Base-by-base conservation (phyloP, 2,113 vertebrate species). In the Rhegmatorhina hoffmannsi region DNA sequence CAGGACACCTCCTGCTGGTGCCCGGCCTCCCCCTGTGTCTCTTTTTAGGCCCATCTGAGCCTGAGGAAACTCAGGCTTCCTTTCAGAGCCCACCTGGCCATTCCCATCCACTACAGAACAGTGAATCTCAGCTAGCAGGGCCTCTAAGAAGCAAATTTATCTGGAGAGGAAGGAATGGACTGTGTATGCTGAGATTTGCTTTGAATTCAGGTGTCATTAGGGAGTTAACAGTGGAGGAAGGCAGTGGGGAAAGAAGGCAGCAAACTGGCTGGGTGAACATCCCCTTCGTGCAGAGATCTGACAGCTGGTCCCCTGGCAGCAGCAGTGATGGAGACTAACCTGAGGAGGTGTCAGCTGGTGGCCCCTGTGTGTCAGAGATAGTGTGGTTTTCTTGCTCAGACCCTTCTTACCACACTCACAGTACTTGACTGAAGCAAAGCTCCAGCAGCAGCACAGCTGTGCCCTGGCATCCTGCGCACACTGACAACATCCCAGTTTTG, bases 361-460 rank as follows among this genome's bases (percentile, higher is more conserved):
- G 49, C 73, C 64, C 34, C 60, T 34, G 50, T 43, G 78, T 0
- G 0, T 21, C 5, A 2, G 23, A 49, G 34, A 25, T 1, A 4
- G 33, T 0, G 2, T 50, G 29, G 29, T 58, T 58, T 82, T 60
- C 46, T 87, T 34, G 7, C 69, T 82, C 10, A 28, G 50, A 44
- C 4, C 3, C 44, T 77, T 50, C 52, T 52, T 31, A 19, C 29
- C 31, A 0, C 0, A 2, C 68, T 17, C 0, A 0, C 4, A 10
- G 53, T 82, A 38, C 44, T 31, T 0, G 0, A 0, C 44, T 31
- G 28, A 43, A 80, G 34, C 1, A 10, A 9, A 13, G n/a, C 33
- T 44, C 20, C 63, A 28, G 72, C 56, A 28, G 70, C 60, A 83
- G 75, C 31, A 10, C 0, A 0, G 33, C 49, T 20, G 38, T 50